Evolutionary conservation across 1,140 invertebrate species (phyloP), one percentile per base, ranked within the genome.

Genomic region (Drepana arcuata): DNA sequence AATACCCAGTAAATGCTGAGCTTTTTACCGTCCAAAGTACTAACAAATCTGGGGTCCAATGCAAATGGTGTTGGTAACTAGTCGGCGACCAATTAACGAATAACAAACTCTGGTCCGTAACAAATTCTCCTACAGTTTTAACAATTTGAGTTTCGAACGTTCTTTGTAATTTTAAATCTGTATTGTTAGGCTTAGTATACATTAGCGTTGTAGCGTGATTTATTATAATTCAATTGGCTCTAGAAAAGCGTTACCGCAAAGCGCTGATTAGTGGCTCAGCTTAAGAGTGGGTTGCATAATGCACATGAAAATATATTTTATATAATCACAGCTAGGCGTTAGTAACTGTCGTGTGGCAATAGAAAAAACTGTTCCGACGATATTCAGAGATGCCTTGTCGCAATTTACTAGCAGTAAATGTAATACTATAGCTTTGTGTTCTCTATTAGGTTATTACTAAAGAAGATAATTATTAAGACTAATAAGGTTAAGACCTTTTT

Each of bases 121-220:
- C 75, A 47, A 78, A 80, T 80, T 56, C 54, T 80, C 75, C 63
- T 78, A 80, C 71, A 80, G 73, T 80, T 80, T 78, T 74, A 80
- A 80, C 73, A 75, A 80, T 80, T 80, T 73, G 55, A 72, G 61
- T 69, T 63, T 72, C 45, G 54, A 64, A 69, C 64, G 57, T 62
- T 51, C n/a, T n/a, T n/a, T 58, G 57, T 74, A 75, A 75, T 74
- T 80, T 68, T 66, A 66, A 58, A 60, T 60, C 45, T 49, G 31
- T 11, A 28, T 41, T 34, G 40, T 63, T 53, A 68, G 41, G 62
- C 41, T 33, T 31, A 28, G 50, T 51, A 31, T 49, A 73, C 59
- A 65, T 41, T 47, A 9, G 18, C 9, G 9, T 5, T 5, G 9
- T 9, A 5, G 7, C 11, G 11, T 31, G 12, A 31, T 4, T 1